These are phyloP conservation scores for Apolygus lucorum DNA, from an alignment of 1,140 invertebrate species.

Conservation along the genomic window DNA sequence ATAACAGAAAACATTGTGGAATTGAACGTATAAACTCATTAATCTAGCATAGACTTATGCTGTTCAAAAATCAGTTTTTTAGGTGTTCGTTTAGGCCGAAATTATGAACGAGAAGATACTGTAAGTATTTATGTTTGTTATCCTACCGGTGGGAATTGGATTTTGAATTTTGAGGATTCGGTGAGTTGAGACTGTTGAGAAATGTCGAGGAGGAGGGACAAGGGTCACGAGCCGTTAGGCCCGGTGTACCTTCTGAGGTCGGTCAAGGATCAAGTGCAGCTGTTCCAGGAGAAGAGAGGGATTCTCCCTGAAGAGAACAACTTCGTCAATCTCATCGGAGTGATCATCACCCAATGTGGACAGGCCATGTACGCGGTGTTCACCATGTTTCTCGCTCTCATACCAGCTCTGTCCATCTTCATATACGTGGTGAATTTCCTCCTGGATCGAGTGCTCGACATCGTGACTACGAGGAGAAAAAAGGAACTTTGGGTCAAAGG, in stretches of 20 bases:
- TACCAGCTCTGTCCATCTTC: slow-evolving; percentile 23
- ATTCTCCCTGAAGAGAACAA: slow-evolving; percentile 27
- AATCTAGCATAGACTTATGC: too few species aligned
- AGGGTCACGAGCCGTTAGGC: slow-evolving; percentile 22
- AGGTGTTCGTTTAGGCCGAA: too few species aligned
- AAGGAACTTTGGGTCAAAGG: slow-evolving; percentile 22
- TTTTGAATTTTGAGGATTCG: too few species aligned
- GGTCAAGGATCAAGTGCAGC: slow-evolving; percentile 22
- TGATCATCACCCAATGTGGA: slow-evolving; percentile 20
- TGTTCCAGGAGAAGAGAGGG: slow-evolving; percentile 26
- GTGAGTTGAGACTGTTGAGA: too few species aligned
- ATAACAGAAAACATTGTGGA: too few species aligned
- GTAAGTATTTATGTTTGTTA: too few species aligned
- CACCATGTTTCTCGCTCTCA: slow-evolving; percentile 27
- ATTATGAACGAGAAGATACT: too few species aligned
- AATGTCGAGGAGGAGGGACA: neutral
- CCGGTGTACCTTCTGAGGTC: slow-evolving; percentile 25
- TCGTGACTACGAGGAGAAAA: slow-evolving; percentile 20
- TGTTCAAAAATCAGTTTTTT: too few species aligned
- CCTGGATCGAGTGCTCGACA: slow-evolving; percentile 20
- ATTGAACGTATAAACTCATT: too few species aligned
- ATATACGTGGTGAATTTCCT: slow-evolving; percentile 26
- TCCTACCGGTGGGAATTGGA: too few species aligned
- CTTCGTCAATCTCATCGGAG: slow-evolving; percentile 25
- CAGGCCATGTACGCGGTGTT: slow-evolving; percentile 28